Evolutionary conservation across 2,113 vertebrate species (phyloP), one percentile per base, ranked within the genome.

Genomic region (Stigmatopora nigra): DNA sequence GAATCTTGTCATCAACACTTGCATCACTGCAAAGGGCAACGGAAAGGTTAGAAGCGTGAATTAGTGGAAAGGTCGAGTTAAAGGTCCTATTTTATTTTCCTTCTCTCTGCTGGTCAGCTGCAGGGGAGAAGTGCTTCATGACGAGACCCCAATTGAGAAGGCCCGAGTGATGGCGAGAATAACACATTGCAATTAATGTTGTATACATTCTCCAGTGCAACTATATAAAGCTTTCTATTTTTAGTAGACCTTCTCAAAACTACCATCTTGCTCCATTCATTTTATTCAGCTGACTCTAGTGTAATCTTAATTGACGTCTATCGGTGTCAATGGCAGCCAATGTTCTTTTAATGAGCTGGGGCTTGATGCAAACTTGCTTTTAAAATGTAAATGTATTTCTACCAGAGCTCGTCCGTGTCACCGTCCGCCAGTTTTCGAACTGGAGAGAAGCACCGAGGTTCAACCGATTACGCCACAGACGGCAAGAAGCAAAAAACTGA

Each of bases 401-500:
- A 86, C 8, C 87, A 98, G 95, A 98, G 95, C 78, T 95, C 94
- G 49, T 97, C 95, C 0, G 93, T 97, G 67, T 98, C 95, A 75
- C 95, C 95, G 9, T 95, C 95, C 62, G 93, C 94, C 79, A 97
- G 94, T 90, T 96, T 96, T 82, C 92, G 95, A 85, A 80, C 92
- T 49, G 90, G 91, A 77, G 95, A 96, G 88, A 98, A 98, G 78
- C 94, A 96, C 86, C 90, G 94, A 81, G 94, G 92, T 84, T 94
- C 94, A 3, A 90, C 92, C 44, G 94, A 97, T 80, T 96, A 93
- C 79, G 91, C 93, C 36, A 93, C 93, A n/a, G 95, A 98, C n/a
- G 93, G 89, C 88, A 98, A 98, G 89, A 98, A 97, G 45, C 94
- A 95, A 88, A 97, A 96, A 85, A 97, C 93, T 0, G 94, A 95